phyloP scores from a whole-genome alignment of 1,140 invertebrate species.

The Tetramorium alpestre region DNA sequence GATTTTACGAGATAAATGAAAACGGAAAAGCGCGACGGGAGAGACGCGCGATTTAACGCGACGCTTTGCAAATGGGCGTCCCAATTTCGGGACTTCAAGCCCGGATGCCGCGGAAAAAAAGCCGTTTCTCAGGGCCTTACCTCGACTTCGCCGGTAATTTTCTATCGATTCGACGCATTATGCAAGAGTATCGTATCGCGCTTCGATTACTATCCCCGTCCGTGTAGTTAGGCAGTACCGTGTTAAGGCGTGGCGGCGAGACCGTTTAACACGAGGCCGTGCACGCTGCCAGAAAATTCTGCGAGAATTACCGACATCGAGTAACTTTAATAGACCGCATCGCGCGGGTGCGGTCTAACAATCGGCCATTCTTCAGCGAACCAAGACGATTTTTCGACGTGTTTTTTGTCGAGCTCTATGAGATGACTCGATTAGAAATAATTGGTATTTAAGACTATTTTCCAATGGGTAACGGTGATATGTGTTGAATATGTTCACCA shows the following conservation, averaged over 20 bases:
- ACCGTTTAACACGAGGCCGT: not conserved
- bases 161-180: slow-evolving; percentile 12
- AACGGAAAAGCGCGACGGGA: not conserved
- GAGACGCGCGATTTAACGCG: not conserved
- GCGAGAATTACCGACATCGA: slow-evolving; percentile 38
- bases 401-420: not conserved
- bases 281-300: slow-evolving; percentile 21
- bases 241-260: slow-evolving; percentile 40
- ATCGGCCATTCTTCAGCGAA: slow-evolving; percentile 8
- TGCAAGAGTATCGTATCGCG: slow-evolving; percentile 23
- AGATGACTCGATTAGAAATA: not conserved
- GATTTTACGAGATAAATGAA: not conserved
- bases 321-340: slow-evolving; percentile 55
- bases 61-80: not conserved
- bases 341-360: slow-evolving; percentile 29
- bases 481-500: not conserved
- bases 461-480: not conserved
- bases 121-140: not conserved
- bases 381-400: not conserved
- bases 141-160: slow-evolving; percentile 7
- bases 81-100: not conserved
- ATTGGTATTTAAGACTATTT: too few species aligned
- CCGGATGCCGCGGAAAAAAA: not conserved
- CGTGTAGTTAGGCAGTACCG: not conserved
- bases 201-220: slow-evolving; percentile 20